Conservation (phyloP, 2,113 vertebrate species). For the Sialia sialis region DNA sequence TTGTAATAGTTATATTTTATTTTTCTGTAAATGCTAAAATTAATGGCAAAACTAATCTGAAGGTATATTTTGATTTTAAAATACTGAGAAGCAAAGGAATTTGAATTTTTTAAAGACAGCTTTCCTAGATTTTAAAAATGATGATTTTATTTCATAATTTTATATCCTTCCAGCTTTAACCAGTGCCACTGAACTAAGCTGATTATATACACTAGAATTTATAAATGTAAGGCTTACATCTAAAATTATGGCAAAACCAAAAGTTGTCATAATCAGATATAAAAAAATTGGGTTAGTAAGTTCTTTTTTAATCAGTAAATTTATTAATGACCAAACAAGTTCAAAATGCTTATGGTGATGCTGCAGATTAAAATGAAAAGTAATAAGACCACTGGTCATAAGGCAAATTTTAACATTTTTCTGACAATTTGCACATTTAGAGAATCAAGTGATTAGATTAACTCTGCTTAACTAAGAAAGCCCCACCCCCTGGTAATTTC, state of each 20-base stretch:
- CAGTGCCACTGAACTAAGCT: neutral
- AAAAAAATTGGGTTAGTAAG: neutral
- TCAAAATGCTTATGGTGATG: neutral
- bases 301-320: neutral
- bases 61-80: conserved; percentile 25
- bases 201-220: neutral
- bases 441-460: neutral
- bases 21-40: conserved; percentile 48
- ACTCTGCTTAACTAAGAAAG: conserved; percentile 42
- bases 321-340: neutral
- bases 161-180: neutral
- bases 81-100: neutral
- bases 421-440: conserved; percentile 14
- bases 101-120: neutral
- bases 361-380: conserved; percentile 2
- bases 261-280: neutral
- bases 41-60: conserved; percentile 27
- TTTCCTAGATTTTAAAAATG: conserved; percentile 19
- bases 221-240: neutral
- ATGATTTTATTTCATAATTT: conserved; percentile 25
- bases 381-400: neutral
- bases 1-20: conserved; percentile 11
- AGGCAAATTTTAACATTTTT: conserved; percentile 43
- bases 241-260: neutral
- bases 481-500: neutral